Evolutionary conservation across 2,113 vertebrate species (phyloP), one percentile per base, ranked within the genome.

Genomic region (Ctenodactylus gundi): DNA sequence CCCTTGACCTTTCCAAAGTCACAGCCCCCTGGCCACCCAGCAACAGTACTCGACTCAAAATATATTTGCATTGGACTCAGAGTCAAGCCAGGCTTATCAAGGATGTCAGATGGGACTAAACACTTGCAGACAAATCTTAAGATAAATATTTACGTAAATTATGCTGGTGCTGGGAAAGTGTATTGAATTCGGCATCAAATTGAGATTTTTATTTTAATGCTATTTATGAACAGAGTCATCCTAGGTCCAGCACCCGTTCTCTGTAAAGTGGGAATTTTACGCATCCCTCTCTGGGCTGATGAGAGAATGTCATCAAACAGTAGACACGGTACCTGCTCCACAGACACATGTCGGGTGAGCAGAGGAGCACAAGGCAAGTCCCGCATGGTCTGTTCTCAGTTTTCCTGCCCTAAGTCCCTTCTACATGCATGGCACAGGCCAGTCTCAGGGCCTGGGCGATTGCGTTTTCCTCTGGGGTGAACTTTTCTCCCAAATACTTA

Each of bases 1-100:
- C 18, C 94, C 57, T 7, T 15, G 20, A 77, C 68, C 55, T 75
- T 94, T 77, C 58, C 62, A 93, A 91, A 96, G 23, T 21, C 41
- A 46, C 17, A 85, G 21, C 21, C 44, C 72, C 41, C 12, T 53
- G 7, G 18, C 20, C 77, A 60, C 83, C 88, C 64, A 72, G 89
- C 77, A 58, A 65, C 17, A 27, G 75, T 11, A 58, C 46, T 85
- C 62, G 29, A 39, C 39, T 86, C 75, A 73, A 64, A 78, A 72
- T 9, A 64, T 23, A 82, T 68, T 68, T 84, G 41, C 27, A 15
- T 7, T 68, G 64, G 73, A 81, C 39, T 88, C 51, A 46, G 53
- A 76, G 7, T 55, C 65, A 85, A 82, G 39, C 25, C 65, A 21
- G 11, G 14, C 3, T 93, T 88, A 91, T 83, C 51, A 17, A 49